A percentile compares a stretch with the other conserved stretches of the same genome.
phyloP scores from a whole-genome alignment of 2,888 invertebrate species.

The Electrophaes corylata region DNA sequence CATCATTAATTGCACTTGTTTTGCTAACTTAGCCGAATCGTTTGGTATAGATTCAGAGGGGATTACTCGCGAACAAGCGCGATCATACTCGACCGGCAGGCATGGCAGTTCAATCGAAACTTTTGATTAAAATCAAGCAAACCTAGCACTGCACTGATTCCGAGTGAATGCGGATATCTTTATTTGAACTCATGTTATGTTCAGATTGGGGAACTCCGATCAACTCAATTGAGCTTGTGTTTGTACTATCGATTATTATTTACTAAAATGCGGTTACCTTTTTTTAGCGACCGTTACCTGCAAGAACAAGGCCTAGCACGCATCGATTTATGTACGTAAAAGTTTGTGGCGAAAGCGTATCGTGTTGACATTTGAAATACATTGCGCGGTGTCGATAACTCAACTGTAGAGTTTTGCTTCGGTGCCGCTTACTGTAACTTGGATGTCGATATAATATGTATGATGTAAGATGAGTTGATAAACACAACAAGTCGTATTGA shows the following conservation, averaged over 20 bases:
- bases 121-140: constrained; percentile 84
- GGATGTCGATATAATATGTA: no score
- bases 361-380: no score
- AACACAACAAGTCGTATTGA: no score
- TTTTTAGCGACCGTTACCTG: not conserved
- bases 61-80: constrained; percentile 17
- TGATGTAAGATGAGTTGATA: no score
- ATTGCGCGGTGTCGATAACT: no score
- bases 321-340: not conserved
- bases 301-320: not conserved
- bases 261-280: not conserved
- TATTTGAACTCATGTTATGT: constrained; percentile 77
- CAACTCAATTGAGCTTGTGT: constrained; percentile 66
- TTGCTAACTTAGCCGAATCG: not conserved
- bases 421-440: no score
- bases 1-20: no score
- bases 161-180: constrained; percentile 73
- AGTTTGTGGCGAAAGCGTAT: no score
- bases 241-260: constrained; percentile 63
- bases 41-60: not conserved
- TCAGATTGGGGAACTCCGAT: constrained; percentile 66
- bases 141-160: constrained; percentile 65
- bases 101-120: constrained; percentile 80
- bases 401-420: no score
- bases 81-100: constrained; percentile 70